These are phyloP conservation scores for Phataginus tricuspis DNA, from an alignment of 2,797 vertebrate genomes.

Conservation along the genomic window DNA sequence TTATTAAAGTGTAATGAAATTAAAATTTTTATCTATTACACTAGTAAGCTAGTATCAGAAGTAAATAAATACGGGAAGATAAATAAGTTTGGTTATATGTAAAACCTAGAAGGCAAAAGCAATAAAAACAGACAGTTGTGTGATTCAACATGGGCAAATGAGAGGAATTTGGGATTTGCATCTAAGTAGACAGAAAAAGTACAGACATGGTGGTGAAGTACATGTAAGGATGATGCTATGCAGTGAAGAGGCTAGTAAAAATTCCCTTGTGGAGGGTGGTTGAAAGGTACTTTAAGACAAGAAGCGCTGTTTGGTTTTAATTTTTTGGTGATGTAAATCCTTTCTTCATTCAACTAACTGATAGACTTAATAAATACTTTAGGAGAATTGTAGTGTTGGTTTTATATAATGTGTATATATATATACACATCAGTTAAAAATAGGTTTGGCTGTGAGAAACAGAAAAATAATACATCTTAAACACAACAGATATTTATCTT, in stretches of 20 bases:
- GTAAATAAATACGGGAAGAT: background rate
- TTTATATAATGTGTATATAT: background rate
- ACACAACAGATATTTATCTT: background rate
- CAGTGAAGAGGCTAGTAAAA: background rate
- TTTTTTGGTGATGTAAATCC: background rate
- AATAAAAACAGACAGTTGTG: background rate
- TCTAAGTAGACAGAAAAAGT: background rate
- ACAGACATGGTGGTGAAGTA: background rate
- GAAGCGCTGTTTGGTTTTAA: background rate
- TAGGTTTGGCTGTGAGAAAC: background rate
- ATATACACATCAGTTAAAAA: background rate
- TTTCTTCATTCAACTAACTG: background rate
- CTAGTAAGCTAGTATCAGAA: background rate
- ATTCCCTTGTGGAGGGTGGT: background rate
- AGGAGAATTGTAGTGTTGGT: background rate
- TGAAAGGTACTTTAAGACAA: conserved; percentile 5
- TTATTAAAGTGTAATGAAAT: background rate
- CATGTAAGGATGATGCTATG: background rate
- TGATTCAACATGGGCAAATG: background rate
- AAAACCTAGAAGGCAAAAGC: background rate
- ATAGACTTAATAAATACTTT: background rate
- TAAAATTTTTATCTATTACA: background rate
- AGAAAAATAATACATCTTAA: background rate
- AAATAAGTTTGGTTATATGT: background rate
- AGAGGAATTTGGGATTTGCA: background rate